Evolutionary conservation across 2,113 vertebrate genomes (phyloP).

Genomic region (Hydropotes inermis): DNA sequence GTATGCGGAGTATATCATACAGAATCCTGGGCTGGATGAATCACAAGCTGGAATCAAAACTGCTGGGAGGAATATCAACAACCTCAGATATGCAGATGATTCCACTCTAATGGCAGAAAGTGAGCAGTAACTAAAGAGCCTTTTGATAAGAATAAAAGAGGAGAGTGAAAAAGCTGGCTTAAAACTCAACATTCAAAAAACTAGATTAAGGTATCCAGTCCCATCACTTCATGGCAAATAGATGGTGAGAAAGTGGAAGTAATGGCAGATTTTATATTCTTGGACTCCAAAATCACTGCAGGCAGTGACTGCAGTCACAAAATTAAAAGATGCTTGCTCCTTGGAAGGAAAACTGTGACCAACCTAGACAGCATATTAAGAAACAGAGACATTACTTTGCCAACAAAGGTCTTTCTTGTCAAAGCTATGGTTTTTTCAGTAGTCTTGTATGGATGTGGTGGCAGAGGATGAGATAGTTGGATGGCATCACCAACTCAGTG

Average conservation of each 20-base stretch:
- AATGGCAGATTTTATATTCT: not conserved
- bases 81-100: not conserved
- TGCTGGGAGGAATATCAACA: not conserved
- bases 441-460: not conserved
- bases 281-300: not conserved
- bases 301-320: not conserved
- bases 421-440: not conserved
- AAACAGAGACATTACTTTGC: not conserved
- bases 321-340: not conserved
- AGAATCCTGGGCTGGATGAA: not conserved
- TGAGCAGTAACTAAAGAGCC: not conserved
- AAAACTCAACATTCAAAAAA: not conserved
- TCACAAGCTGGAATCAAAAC: not conserved
- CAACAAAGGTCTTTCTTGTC: not conserved
- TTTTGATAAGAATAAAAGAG: not conserved
- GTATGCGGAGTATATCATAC: not conserved
- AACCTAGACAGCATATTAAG: not conserved
- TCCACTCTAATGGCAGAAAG: not conserved
- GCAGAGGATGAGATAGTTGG: not conserved
- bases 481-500: not conserved
- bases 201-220: not conserved
- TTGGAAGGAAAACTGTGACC: not conserved
- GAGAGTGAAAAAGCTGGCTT: not conserved
- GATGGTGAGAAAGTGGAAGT: not conserved
- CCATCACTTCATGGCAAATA: not conserved